A percentile compares a stretch with the other conserved stretches of the same genome.
Evolutionary conservation across 2,113 vertebrate genomes (phyloP).

Genomic region (Campylorhamphus procurvoides): DNA sequence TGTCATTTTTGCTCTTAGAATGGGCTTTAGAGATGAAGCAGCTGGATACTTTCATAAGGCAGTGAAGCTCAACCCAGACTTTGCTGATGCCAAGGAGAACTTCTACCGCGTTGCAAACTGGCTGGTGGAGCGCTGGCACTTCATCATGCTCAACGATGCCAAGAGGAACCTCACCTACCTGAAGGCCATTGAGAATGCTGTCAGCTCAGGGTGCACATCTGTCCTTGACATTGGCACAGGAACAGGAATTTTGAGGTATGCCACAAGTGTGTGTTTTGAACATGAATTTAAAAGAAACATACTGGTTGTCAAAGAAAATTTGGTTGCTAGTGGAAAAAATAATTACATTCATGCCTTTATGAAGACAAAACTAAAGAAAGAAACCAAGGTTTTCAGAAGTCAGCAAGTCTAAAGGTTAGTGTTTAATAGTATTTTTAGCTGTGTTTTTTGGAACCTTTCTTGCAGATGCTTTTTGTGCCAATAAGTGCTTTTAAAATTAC

Average conservation of each 20-base stretch:
- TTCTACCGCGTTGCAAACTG: constrained; percentile 97
- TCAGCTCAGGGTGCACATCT: constrained; percentile 82
- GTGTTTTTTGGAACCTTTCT: not conserved
- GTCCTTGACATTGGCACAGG: constrained; percentile 96
- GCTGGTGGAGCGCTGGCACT: constrained; percentile 98
- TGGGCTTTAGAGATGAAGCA: constrained; percentile 97
- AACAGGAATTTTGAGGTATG: constrained; percentile 94
- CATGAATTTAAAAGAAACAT: not conserved
- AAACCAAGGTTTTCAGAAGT: not conserved
- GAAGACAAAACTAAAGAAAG: not conserved
- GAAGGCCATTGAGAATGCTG: constrained; percentile 88
- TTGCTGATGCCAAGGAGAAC: constrained; percentile 92
- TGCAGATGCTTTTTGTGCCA: not conserved
- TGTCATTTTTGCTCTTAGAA: constrained; percentile 73
- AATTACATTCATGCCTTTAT: not conserved
- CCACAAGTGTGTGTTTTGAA: not conserved
- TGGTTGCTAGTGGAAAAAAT: not conserved
- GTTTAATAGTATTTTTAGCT: not conserved
- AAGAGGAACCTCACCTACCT: constrained; percentile 89
- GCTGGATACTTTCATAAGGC: constrained; percentile 96
- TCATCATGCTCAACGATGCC: constrained; percentile 96
- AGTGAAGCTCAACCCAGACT: constrained; percentile 91
- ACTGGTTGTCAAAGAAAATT: not conserved
- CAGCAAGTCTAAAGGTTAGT: not conserved
- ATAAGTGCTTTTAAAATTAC: not conserved